Conservation (phyloP, 2,113 vertebrate species). For the Pseudopipra pipra region DNA sequence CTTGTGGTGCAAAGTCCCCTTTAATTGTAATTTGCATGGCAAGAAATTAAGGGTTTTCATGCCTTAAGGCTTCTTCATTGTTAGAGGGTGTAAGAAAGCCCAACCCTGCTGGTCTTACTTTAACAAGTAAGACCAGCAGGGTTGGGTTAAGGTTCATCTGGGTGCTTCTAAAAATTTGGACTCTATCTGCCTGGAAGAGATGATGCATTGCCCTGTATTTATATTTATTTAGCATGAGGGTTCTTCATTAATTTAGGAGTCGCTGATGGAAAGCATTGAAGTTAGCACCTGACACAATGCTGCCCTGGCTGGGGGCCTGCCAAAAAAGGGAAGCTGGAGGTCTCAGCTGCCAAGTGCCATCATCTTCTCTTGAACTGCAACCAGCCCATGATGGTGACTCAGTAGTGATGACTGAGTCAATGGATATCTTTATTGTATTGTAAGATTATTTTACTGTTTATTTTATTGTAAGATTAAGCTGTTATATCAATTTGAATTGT, state of each 20-base stretch:
- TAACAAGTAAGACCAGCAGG: neutral
- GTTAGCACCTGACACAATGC: neutral
- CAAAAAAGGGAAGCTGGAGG: neutral
- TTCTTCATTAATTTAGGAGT: neutral
- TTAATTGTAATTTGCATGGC: neutral
- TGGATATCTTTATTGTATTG: neutral
- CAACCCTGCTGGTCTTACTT: neutral
- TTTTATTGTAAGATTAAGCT: neutral
- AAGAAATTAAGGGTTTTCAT: neutral
- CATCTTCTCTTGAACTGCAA: neutral
- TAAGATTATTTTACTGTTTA: neutral
- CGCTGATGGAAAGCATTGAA: rapidly evolving
- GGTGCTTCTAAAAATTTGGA: neutral
- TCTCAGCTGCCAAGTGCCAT: neutral
- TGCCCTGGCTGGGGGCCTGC: rapidly evolving
- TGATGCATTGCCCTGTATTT: neutral
- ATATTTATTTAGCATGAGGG: neutral
- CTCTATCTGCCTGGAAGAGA: neutral
- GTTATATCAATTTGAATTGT: neutral
- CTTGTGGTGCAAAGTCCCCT: neutral
- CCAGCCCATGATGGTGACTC: neutral
- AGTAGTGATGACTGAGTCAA: neutral
- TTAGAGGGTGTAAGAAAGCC: neutral
- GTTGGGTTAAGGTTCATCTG: neutral
- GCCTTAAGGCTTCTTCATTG: neutral